Percentiles rank a stretch among this genome's conserved stretches.
phyloP scores from a whole-genome alignment of 2,888 invertebrate genomes.

The Timema podura region DNA sequence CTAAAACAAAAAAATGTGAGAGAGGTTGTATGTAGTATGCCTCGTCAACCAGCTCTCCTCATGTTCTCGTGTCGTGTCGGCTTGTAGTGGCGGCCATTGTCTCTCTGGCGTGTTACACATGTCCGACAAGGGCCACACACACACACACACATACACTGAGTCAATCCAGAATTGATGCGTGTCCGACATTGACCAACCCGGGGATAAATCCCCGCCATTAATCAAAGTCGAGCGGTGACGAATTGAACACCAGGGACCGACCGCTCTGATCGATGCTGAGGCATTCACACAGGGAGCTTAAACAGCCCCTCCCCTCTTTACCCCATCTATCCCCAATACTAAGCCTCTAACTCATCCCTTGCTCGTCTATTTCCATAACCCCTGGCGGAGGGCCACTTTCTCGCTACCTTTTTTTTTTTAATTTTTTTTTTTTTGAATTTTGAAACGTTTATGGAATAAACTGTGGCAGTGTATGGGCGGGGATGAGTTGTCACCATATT shows the following conservation, averaged over 20 bases:
- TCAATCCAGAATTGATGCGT: conserved; percentile 12
- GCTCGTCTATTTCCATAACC: conserved; percentile 30
- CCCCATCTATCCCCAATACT: too few species aligned
- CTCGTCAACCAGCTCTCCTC: too few species aligned
- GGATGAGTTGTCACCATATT: background rate
- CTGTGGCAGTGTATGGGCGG: background rate
- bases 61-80: too few species aligned
- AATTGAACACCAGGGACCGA: conserved; percentile 32
- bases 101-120: background rate
- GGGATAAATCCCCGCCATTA: conserved; percentile 32
- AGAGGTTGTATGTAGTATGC: too few species aligned
- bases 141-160: background rate
- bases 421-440: conserved; percentile 11
- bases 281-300: too few species aligned
- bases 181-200: conserved; percentile 2
- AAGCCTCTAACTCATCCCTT: conserved; percentile 24
- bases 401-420: too few species aligned
- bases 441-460: conserved; percentile 13
- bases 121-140: background rate
- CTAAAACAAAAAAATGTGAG: too few species aligned
- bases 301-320: too few species aligned
- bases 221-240: conserved; percentile 32
- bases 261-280: conserved; percentile 30
- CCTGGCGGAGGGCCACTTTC: too few species aligned
- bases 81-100: background rate